These are phyloP conservation scores for Macaca nemestrina DNA, from an alignment of 2,113 vertebrate species.

Conservation along the genomic window DNA sequence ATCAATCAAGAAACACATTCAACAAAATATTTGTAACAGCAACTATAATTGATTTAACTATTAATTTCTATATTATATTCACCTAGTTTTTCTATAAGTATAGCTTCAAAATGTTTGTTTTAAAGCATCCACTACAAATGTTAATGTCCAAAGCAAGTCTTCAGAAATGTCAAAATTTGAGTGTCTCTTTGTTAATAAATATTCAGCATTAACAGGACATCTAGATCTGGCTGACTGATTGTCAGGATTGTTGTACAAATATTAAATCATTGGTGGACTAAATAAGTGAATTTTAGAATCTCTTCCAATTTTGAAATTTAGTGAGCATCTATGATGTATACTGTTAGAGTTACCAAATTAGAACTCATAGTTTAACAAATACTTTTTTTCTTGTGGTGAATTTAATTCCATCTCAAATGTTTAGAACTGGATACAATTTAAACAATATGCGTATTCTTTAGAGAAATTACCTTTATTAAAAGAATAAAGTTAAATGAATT, in stretches of 20 bases:
- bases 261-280: neutral
- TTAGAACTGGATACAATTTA: neutral
- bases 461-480: constrained; percentile 21
- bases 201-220: neutral
- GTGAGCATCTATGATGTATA: neutral
- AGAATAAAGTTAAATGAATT: neutral
- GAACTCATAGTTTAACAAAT: neutral
- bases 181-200: neutral
- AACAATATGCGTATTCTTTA: neutral
- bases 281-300: neutral
- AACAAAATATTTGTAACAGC: constrained; percentile 40
- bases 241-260: neutral
- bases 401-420: constrained; percentile 40
- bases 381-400: neutral
- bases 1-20: constrained; percentile 23
- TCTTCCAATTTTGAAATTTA: constrained; percentile 20
- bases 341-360: constrained; percentile 4
- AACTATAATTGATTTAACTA: constrained; percentile 9
- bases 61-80: constrained; percentile 2
- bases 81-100: neutral
- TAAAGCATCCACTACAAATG: neutral
- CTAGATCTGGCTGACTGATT: neutral
- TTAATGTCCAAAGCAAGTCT: constrained; percentile 38
- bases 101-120: constrained; percentile 44
- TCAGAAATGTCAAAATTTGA: constrained; percentile 24